Base-by-base conservation (phyloP, 2,888 invertebrate genomes). In the Colletes collaris region DNA sequence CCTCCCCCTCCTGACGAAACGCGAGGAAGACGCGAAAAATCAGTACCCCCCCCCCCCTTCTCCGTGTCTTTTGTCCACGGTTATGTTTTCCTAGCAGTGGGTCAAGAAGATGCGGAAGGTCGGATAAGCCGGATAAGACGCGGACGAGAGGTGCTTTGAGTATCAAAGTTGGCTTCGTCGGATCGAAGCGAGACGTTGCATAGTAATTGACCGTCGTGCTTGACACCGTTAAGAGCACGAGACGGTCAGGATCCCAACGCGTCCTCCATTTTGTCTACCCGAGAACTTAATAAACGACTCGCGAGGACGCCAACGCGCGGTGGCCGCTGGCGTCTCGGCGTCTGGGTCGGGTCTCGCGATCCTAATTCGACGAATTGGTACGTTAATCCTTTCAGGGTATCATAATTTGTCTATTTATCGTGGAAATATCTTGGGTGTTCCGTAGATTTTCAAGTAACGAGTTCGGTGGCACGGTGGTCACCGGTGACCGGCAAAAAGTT, bases 41-140 rank as follows among this genome's bases (percentile, higher is more conserved):
- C 13, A 6, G 49, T 5, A 16, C 16, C 16, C 16, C 16, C 16
- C 16, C 0, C 16, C 16, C 16, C 6, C n/a, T n/a, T n/a, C n/a
- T n/a, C 37, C n/a, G 40, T 35, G 49, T 13, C 73, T 58, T 74
- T 81, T 79, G 79, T 79, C 80, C 19, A 35, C 46, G 50, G 10
- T 27, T 56, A 56, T 78, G 79, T 78, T 78, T 78, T 62, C 69
- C 65, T 52, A 60, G 55, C 60, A 70, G 65, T 77, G 67, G 82
- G 82, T 82, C 81, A 81, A 82, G 74, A 74, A 63, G 81, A 80
- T 76, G 69, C 76, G 56, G 56, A 66, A 59, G 76, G 77, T 67
- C 76, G 72, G 81, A 63, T 37, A n/a, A 58, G 63, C 19, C 63
- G 58, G 62, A 76, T 66, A 72, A 76, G 72, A 27, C 71, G 19